phyloP scores from a whole-genome alignment of 2,888 invertebrate genomes.

The Tillus elongatus region DNA sequence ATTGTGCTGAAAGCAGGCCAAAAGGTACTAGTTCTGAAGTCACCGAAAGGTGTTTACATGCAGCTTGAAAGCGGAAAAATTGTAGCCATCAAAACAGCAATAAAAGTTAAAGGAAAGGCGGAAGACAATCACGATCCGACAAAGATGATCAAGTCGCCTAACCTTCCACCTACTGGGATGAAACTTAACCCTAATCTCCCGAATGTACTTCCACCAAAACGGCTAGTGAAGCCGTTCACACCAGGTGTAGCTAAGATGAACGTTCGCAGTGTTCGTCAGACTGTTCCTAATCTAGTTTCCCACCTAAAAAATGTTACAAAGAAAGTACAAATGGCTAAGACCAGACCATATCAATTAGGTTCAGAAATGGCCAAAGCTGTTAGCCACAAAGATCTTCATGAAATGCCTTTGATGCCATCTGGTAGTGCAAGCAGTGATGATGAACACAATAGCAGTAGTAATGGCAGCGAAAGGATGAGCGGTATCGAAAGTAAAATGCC shows the following conservation, averaged over 20 bases:
- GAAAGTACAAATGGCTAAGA: conserved; percentile 25
- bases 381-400: conserved; percentile 15
- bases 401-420: neutral
- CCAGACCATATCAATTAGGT: conserved; percentile 30
- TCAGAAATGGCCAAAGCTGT: conserved; percentile 29
- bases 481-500: no score
- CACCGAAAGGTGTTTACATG: conserved; percentile 93
- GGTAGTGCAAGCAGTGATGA: conserved; percentile 27
- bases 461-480: no score
- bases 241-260: conserved; percentile 34
- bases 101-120: conserved; percentile 54
- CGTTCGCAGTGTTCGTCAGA: conserved; percentile 35
- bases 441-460: conserved; percentile 19
- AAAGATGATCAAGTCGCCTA: conserved; percentile 30
- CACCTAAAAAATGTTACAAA: conserved; percentile 33
- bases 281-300: conserved; percentile 36
- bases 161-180: conserved; percentile 34
- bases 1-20: conserved; percentile 90
- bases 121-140: conserved; percentile 40
- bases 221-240: conserved; percentile 32
- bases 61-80: conserved; percentile 90
- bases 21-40: conserved; percentile 88
- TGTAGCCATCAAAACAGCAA: conserved; percentile 78
- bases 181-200: conserved; percentile 55
- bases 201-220: conserved; percentile 46